Evolutionary conservation across 2,797 vertebrate species (phyloP).

Genomic region (Lutra lutra): DNA sequence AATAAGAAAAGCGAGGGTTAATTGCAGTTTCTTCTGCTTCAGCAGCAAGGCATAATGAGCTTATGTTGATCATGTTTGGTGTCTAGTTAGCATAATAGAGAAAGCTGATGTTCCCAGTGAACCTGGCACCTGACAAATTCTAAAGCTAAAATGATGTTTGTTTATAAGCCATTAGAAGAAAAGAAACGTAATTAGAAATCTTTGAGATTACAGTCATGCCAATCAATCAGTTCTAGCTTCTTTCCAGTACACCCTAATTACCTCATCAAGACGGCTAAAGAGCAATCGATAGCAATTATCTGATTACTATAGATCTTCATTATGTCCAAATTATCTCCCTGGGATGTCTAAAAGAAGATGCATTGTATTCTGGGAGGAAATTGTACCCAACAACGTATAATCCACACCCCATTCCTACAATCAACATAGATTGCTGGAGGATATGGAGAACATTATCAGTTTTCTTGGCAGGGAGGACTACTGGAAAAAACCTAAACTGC

Average conservation of each 20-base stretch:
- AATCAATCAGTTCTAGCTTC: slow-evolving; percentile 85
- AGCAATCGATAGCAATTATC: slow-evolving; percentile 88
- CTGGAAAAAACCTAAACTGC: background rate
- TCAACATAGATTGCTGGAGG: slow-evolving; percentile 50
- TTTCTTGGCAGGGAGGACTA: slow-evolving; percentile 36
- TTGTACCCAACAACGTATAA: slow-evolving; percentile 70
- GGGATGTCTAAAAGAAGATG: slow-evolving; percentile 81
- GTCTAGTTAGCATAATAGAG: slow-evolving; percentile 70
- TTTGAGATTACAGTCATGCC: slow-evolving; percentile 83
- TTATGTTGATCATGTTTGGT: slow-evolving; percentile 58
- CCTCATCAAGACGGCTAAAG: slow-evolving; percentile 86
- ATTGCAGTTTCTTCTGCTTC: slow-evolving; percentile 50
- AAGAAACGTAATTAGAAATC: slow-evolving; percentile 86
- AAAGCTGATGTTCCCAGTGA: slow-evolving; percentile 70
- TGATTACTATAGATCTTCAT: slow-evolving; percentile 89
- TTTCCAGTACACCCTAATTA: slow-evolving; percentile 86
- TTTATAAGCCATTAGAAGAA: slow-evolving; percentile 84
- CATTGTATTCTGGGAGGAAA: slow-evolving; percentile 69
- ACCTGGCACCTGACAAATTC: slow-evolving; percentile 79
- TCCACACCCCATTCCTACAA: background rate
- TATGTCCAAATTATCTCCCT: slow-evolving; percentile 84
- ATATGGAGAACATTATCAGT: background rate
- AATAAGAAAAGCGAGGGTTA: slow-evolving; percentile 45
- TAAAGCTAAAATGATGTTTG: slow-evolving; percentile 81
- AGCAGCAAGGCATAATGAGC: slow-evolving; percentile 70